A percentile compares a stretch with the other conserved stretches of the same genome.
These are phyloP conservation scores for Myrmecophaga tridactyla DNA, from an alignment of 2,113 vertebrate genomes.

Conservation along the genomic window DNA sequence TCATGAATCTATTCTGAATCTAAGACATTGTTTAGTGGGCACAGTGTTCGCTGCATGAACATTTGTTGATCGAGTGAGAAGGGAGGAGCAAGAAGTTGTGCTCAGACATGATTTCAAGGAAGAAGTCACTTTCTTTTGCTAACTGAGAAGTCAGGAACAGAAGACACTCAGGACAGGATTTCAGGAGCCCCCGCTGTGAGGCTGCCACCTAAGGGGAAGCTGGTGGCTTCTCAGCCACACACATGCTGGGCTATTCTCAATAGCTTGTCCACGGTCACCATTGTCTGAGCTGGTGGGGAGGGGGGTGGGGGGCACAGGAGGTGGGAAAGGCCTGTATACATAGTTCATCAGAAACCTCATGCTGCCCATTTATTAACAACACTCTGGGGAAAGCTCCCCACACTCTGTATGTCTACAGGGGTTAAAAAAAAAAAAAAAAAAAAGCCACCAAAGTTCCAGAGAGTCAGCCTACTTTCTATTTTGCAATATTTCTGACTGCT, in stretches of 20 bases:
- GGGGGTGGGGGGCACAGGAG: fast-evolving
- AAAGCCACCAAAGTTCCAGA: not conserved
- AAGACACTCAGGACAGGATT: not conserved
- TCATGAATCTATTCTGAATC: not conserved
- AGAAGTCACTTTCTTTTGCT: not conserved
- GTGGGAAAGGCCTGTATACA: too few relatives aligned
- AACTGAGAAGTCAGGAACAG: not conserved
- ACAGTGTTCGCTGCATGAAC: not conserved
- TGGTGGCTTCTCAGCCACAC: not conserved
- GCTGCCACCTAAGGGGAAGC: not conserved
- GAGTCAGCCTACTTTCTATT: not conserved
- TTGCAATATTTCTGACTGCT: not conserved
- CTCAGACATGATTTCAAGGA: not conserved
- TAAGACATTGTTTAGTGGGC: not conserved
- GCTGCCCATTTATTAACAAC: not conserved
- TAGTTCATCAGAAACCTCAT: not conserved
- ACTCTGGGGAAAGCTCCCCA: not conserved
- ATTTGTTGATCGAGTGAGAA: not conserved
- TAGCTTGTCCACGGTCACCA: not conserved
- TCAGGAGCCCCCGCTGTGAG: not conserved
- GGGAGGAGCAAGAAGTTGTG: fast-evolving
- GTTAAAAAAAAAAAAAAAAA: not conserved
- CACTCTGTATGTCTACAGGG: not conserved
- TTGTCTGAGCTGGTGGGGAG: fast-evolving
- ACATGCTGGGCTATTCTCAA: not conserved